These are phyloP conservation scores for Hemicentrotus pulcherrimus DNA, from an alignment of 35 echinoderm and acorn worm species.

Conservation along the genomic window DNA sequence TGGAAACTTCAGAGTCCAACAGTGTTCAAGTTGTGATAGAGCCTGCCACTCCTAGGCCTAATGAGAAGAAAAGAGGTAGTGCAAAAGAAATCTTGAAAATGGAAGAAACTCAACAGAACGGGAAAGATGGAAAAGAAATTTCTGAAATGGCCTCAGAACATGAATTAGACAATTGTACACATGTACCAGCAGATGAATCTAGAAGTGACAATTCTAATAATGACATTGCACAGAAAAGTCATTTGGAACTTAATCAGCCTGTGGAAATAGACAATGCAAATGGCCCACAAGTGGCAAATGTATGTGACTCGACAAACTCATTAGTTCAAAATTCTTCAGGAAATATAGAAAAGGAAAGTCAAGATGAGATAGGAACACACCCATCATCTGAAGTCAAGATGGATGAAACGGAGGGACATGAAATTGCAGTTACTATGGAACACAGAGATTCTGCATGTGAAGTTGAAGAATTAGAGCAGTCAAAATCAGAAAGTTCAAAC, in stretches of 20 bases:
- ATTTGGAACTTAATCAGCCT: neutral
- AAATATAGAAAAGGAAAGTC: neutral
- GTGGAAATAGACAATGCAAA: neutral
- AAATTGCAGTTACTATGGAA: neutral
- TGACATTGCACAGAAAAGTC: neutral
- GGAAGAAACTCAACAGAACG: neutral
- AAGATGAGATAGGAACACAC: neutral
- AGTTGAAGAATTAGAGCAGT: neutral
- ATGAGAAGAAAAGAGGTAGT: neutral
- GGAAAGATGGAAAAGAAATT: neutral
- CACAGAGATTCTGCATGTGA: neutral
- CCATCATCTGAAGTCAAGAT: neutral
- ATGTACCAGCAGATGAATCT: slow-evolving; percentile 22
- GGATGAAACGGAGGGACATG: neutral
- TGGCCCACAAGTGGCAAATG: neutral
- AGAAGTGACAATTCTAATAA: neutral
- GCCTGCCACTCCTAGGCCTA: neutral
- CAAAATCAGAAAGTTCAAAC: neutral
- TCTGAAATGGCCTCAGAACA: neutral
- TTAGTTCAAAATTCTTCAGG: neutral
- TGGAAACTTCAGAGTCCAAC: neutral
- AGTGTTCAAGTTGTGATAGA: slow-evolving; percentile 15
- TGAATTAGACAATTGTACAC: neutral
- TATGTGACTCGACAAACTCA: neutral
- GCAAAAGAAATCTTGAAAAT: neutral